A percentile compares a stretch with the other conserved stretches of the same genome.
These are phyloP conservation scores for Clepsis dumicolana DNA, from an alignment of 2,888 invertebrate species.

Conservation along the genomic window DNA sequence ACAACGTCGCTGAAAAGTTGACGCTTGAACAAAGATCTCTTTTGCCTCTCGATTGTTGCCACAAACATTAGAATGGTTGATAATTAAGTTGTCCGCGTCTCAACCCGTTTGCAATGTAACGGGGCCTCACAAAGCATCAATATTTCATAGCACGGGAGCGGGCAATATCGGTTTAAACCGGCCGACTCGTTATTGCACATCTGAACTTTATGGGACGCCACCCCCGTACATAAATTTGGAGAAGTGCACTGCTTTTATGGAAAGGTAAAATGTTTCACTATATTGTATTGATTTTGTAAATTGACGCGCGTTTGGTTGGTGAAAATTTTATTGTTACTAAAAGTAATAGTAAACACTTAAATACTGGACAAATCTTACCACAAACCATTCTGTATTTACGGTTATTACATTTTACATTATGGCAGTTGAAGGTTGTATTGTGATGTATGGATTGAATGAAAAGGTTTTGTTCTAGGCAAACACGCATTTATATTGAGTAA, in stretches of 20 bases:
- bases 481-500: not conserved
- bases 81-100: not conserved
- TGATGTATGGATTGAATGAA: not conserved
- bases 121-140: slow-evolving; percentile 63
- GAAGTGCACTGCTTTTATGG: slow-evolving; percentile 76
- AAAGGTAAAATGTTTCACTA: slow-evolving; percentile 72
- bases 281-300: slow-evolving; percentile 78
- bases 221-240: slow-evolving; percentile 81
- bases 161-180: slow-evolving; percentile 80
- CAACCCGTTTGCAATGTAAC: slow-evolving; percentile 51
- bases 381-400: no score
- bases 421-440: slow-evolving; percentile 5
- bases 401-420: not conserved
- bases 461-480: not conserved
- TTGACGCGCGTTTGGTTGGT: slow-evolving; percentile 47
- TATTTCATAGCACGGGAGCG: slow-evolving; percentile 78
- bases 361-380: not conserved
- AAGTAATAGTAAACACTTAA: not conserved
- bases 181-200: slow-evolving; percentile 79
- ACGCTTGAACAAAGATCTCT: no score
- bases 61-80: not conserved
- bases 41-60: not conserved
- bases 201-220: slow-evolving; percentile 80
- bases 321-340: no score
- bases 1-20: no score